A percentile compares a stretch with the other conserved stretches of the same genome.
These are phyloP conservation scores for Cyprinodon variegatus DNA, from an alignment of 2,113 vertebrate species.

Conservation along the genomic window DNA sequence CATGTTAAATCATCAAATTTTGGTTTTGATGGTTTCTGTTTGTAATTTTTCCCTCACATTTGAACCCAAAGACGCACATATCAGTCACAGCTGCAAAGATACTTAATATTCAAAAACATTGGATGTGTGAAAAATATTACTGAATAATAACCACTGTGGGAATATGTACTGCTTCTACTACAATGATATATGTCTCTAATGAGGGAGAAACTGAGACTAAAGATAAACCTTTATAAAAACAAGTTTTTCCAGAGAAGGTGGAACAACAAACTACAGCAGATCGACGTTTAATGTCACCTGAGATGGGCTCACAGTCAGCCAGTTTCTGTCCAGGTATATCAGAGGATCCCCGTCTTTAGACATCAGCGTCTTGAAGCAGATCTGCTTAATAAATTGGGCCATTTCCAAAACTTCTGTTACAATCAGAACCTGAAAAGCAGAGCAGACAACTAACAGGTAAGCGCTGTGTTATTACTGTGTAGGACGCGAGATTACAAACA, in stretches of 20 bases:
- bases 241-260: not conserved
- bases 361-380: conserved; percentile 85
- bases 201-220: not conserved
- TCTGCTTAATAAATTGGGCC: conserved; percentile 81
- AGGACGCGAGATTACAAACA: not conserved
- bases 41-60: not conserved
- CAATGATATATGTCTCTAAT: not conserved
- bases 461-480: not conserved
- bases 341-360: conserved; percentile 75
- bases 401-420: conserved; percentile 81
- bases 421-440: conserved; percentile 82
- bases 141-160: not conserved
- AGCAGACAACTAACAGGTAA: not conserved
- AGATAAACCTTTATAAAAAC: not conserved
- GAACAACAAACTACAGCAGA: not conserved
- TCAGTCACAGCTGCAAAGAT: not conserved
- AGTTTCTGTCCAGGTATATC: conserved; percentile 86
- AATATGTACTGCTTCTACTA: not conserved
- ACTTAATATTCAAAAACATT: not conserved
- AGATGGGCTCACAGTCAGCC: conserved; percentile 85
- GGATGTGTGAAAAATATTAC: no score
- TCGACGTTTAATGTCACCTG: conserved; percentile 75
- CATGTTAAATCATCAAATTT: no score
- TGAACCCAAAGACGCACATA: not conserved
- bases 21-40: no score